Base-by-base conservation (phyloP, 1,140 invertebrate genomes). In the Euwallacea fornicatus region DNA sequence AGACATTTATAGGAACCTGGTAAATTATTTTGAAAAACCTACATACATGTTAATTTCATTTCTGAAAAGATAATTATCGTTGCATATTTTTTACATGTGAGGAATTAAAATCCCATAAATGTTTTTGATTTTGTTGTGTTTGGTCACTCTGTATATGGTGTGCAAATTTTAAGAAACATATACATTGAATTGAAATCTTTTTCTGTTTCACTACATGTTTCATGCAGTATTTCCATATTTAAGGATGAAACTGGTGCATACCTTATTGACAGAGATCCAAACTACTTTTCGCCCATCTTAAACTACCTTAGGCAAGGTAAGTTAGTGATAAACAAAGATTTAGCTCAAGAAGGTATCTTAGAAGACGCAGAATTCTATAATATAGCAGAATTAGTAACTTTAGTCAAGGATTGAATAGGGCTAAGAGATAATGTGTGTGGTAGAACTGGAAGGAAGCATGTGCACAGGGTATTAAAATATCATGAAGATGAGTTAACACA, bases 331-430 rank as follows among this genome's bases (percentile, higher is more conserved):
- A 97, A 99, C 83, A 96, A 95, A 84, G 95, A 98, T 81, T 86
- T 99, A 72, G 93, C 94, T 44, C 96, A 98, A 84, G 97, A 99
- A 86, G 97, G 97, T 76, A 94, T 99, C 0, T 84, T 99, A 73
- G 98, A 99, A 87, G 98, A 99, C 84, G 97, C 98, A 63, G 98
- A 99, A 85, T 99, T 99, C 86, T 99, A 99, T 82, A 99, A 99
- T 85, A 94, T 99, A 68, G 96, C 95, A 55, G 94, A 96, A 81
- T 86, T 99, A 72, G 98, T 99, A 78, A 88, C 90, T 79, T 84
- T 99, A 82, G 89, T 98, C 11, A 97, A 98, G 84, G 95, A 98
- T 82, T 89, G 91, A 83, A 98, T 99, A 77, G 87, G 86, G 75
- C 86, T 92, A 73, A 88, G 95, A 82, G 88, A 90, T 76, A 85